These are phyloP conservation scores for Eretmocerus hayati DNA, from an alignment of 2,888 invertebrate species.

Conservation along the genomic window DNA sequence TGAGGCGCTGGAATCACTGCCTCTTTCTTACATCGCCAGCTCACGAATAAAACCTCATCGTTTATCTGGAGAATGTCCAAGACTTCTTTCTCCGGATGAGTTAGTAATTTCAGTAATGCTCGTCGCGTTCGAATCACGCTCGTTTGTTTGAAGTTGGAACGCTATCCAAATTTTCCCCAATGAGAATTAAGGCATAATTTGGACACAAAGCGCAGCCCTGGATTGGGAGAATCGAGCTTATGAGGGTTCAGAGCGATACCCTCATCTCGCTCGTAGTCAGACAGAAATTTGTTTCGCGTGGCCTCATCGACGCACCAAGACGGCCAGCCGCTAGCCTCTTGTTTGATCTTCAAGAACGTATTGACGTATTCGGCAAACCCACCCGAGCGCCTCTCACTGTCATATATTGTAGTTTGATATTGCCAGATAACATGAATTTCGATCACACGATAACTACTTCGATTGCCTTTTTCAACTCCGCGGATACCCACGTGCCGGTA, in stretches of 20 bases:
- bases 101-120: too few species aligned
- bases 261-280: neutral
- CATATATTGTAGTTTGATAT: slow-evolving; percentile 23
- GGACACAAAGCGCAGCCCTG: neutral
- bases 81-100: neutral
- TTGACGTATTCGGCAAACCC: neutral
- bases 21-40: neutral
- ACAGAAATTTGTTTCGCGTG: neutral
- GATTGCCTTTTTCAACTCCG: slow-evolving; percentile 35
- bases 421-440: neutral
- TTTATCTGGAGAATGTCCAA: neutral
- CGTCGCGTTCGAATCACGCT: too few species aligned
- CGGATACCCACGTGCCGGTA: slow-evolving; percentile 36
- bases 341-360: neutral
- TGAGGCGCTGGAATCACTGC: neutral
- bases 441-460: slow-evolving; percentile 22
- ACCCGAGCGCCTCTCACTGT: slow-evolving; percentile 26
- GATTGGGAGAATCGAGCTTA: neutral
- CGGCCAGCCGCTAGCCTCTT: neutral
- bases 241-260: neutral
- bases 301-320: neutral
- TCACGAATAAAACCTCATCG: slow-evolving; percentile 6
- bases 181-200: neutral
- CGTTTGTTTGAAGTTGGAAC: too few species aligned
- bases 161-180: neutral